Evolutionary conservation across 2,888 invertebrate genomes (phyloP).

Genomic region (Junonia oenone): DNA sequence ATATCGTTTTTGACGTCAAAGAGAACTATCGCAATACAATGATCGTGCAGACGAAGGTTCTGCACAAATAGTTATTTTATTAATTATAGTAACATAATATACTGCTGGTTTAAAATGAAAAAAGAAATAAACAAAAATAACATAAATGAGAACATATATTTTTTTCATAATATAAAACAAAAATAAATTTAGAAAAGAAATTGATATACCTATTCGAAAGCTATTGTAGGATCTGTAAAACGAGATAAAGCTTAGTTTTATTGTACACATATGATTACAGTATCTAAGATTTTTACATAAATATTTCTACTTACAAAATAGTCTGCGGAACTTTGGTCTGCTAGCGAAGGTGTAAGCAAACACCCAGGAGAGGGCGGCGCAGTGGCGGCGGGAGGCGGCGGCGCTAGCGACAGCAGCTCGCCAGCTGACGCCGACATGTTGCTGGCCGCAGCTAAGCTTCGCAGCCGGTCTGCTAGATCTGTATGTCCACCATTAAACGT

Average conservation of each 20-base stretch:
- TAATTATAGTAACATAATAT: too few species aligned
- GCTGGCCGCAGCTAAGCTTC: constrained; percentile 67
- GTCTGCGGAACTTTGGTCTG: constrained; percentile 64
- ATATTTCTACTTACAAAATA: constrained; percentile 65
- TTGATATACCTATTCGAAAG: too few species aligned
- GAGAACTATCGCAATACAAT: constrained; percentile 6
- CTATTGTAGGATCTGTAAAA: neutral
- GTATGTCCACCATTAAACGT: constrained; percentile 53
- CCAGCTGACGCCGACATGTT: constrained; percentile 68
- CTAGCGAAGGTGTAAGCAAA: constrained; percentile 63
- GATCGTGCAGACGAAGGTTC: neutral
- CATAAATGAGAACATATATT: neutral
- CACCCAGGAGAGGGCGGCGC: constrained; percentile 73
- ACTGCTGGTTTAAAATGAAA: too few species aligned
- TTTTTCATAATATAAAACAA: neutral
- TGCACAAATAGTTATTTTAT: neutral
- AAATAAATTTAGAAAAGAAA: too few species aligned
- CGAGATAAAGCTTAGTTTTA: neutral
- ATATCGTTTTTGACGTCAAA: constrained; percentile 23
- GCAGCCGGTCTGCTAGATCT: constrained; percentile 66
- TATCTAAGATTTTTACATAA: neutral
- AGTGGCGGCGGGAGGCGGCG: constrained; percentile 67
- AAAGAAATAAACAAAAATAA: too few species aligned
- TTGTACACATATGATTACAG: neutral
- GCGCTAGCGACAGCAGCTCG: constrained; percentile 67